These are phyloP conservation scores for Dendronephthya gigantea DNA, from an alignment of 64 coral and sea anemone genomes.

Conservation along the genomic window DNA sequence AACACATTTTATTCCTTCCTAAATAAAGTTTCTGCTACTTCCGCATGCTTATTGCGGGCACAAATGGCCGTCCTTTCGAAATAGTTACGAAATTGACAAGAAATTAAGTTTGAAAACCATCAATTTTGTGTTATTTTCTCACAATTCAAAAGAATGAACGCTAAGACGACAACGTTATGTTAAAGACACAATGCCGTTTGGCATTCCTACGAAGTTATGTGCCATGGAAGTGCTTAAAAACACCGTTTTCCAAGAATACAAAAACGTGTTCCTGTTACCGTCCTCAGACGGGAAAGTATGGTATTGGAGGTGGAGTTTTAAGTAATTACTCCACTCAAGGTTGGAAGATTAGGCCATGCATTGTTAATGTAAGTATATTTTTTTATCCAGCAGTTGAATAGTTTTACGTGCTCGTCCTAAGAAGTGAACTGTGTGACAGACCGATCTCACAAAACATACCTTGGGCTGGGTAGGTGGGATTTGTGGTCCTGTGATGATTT, in stretches of 20 bases:
- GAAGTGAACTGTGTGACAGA: no score
- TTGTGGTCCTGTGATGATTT: no score
- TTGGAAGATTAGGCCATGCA: not conserved
- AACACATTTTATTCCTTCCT: not conserved
- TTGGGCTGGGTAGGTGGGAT: no score
- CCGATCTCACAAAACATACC: no score
- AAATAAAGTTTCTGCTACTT: not conserved
- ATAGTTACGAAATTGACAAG: not conserved
- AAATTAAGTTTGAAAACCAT: not conserved
- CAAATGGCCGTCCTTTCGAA: not conserved
- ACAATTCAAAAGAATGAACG: constrained; percentile 14
- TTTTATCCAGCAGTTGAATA: no score
- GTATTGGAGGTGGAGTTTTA: not conserved
- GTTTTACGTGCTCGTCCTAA: no score
- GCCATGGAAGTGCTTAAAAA: not conserved
- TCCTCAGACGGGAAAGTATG: not conserved
- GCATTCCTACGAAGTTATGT: constrained; percentile 53
- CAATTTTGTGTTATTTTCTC: not conserved
- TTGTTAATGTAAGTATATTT: not conserved
- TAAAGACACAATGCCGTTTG: constrained; percentile 18
- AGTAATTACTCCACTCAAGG: not conserved
- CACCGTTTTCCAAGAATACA: not conserved
- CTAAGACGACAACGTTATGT: constrained; percentile 5
- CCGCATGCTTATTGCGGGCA: not conserved
- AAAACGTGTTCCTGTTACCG: not conserved